Conservation (phyloP, 1,140 invertebrate genomes). For the Antheraea mylitta region DNA sequence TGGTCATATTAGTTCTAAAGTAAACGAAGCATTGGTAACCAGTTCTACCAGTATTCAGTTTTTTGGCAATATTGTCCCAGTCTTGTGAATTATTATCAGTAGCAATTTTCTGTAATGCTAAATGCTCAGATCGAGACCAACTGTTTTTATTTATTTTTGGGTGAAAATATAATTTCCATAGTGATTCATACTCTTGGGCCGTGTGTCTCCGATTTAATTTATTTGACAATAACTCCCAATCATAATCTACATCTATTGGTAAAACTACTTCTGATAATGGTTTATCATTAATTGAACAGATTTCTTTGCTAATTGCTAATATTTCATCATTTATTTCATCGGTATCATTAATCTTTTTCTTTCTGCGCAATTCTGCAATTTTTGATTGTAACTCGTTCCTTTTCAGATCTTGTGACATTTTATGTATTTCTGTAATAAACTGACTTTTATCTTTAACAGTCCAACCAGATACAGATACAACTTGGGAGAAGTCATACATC, state of each 20-base stretch:
- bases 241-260: conserved; percentile 59
- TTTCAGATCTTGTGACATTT: conserved; percentile 46
- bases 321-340: conserved; percentile 38
- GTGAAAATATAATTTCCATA: conserved; percentile 85
- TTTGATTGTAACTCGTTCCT: conserved; percentile 39
- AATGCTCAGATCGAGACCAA: conserved; percentile 82
- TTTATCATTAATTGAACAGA: conserved; percentile 35
- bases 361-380: conserved; percentile 40
- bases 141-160: conserved; percentile 81
- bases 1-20: conserved; percentile 77
- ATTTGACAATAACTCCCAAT: conserved; percentile 58
- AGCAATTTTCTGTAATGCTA: conserved; percentile 69
- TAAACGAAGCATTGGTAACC: conserved; percentile 85
- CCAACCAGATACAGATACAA: conserved; percentile 52
- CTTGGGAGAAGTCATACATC: conserved; percentile 59
- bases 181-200: conserved; percentile 55
- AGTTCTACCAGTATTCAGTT: conserved; percentile 79
- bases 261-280: conserved; percentile 46
- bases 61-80: conserved; percentile 82
- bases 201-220: conserved; percentile 51
- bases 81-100: conserved; percentile 77
- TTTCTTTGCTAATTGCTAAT: conserved; percentile 32
- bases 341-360: conserved; percentile 32
- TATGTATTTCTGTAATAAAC: conserved; percentile 39
- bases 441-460: conserved; percentile 59